Conservation (phyloP, 2,888 invertebrate species). For the Pteria penguin region DNA sequence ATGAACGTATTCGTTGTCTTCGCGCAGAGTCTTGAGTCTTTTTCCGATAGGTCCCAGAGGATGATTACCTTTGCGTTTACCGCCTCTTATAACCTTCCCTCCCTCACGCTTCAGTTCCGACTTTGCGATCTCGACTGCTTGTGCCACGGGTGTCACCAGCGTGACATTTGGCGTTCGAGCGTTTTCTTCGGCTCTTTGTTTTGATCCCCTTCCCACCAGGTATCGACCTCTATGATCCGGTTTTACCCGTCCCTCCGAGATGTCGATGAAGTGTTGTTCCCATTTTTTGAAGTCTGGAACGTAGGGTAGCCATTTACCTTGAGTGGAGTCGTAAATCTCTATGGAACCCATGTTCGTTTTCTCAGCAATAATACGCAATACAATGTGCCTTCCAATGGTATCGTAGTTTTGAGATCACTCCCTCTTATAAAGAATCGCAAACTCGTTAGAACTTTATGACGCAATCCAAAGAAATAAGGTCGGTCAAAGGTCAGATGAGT, state of each 20-base stretch:
- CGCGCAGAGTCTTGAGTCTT: neutral
- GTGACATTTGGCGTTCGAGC: slow-evolving; percentile 1
- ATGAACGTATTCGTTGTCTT: neutral
- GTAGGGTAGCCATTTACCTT: neutral
- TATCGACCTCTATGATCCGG: too few species aligned
- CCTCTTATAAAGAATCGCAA: neutral
- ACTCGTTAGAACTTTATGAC: neutral
- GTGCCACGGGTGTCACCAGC: neutral
- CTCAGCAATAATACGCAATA: neutral
- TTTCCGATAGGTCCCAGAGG: slow-evolving; percentile 1
- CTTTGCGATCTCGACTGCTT: neutral
- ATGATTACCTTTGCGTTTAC: neutral
- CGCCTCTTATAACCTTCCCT: neutral
- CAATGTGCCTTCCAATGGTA: neutral
- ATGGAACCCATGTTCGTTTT: neutral
- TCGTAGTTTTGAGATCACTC: neutral
- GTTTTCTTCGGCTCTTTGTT: neutral
- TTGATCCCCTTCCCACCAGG: slow-evolving; percentile 4
- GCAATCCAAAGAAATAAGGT: neutral
- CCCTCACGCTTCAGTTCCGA: slow-evolving; percentile 24
- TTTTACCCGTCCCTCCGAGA: neutral
- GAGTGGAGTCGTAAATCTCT: neutral
- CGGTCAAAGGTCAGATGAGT: neutral
- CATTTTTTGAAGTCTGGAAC: neutral
- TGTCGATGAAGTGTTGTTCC: neutral